Conservation (phyloP, 2,113 vertebrate genomes). For the Mus musculus region DNA sequence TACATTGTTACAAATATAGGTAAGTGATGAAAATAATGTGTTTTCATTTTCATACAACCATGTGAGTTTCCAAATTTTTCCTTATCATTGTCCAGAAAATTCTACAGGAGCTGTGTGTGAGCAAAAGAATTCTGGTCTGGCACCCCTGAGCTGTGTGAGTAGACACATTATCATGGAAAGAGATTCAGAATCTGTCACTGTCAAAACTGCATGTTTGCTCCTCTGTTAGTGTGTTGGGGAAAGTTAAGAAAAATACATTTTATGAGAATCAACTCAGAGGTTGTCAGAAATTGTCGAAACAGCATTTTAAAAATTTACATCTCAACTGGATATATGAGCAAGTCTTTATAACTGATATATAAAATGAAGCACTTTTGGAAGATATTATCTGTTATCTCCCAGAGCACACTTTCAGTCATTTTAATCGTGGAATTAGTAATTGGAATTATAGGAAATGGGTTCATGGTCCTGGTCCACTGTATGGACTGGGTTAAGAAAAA, state of each 20-base stretch:
- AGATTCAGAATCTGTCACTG: background rate
- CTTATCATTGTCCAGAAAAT: background rate
- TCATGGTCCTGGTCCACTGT: too few relatives aligned
- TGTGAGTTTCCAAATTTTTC: background rate
- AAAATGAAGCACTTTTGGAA: background rate
- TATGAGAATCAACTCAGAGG: background rate
- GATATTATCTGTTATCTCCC: background rate
- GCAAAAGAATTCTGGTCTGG: background rate
- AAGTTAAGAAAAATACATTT: background rate
- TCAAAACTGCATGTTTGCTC: background rate
- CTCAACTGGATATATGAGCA: background rate
- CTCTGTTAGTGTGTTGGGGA: background rate
- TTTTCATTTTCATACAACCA: background rate
- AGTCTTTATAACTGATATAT: background rate
- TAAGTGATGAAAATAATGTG: background rate
- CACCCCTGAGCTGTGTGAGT: background rate
- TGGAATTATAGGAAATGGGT: too few relatives aligned
- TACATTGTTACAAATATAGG: background rate
- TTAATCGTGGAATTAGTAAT: background rate
- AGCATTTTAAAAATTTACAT: background rate
- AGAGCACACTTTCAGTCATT: background rate
- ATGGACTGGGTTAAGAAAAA: too few relatives aligned
- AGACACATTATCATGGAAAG: background rate
- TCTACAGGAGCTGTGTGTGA: background rate
- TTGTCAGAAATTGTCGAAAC: background rate